phyloP scores from a whole-genome alignment of 2,797 vertebrate species.

The Glyptemys insculpta region DNA sequence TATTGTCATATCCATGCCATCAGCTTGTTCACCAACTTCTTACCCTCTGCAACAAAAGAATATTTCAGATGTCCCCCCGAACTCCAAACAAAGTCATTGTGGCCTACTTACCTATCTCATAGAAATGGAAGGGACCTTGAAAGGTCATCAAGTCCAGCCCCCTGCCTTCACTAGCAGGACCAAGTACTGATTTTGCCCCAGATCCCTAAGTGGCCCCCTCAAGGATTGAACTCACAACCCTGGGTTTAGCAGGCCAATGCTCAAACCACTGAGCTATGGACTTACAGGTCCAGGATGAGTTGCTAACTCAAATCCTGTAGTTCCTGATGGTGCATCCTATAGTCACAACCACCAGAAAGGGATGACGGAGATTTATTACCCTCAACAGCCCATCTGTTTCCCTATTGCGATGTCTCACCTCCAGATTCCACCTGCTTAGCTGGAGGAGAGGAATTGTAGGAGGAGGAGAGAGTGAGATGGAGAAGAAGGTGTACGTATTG shows the following conservation, averaged over 20 bases:
- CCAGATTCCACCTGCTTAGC: fast-evolving
- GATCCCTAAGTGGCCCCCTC: no score
- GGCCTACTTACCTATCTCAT: no score
- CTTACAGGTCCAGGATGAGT: neutral
- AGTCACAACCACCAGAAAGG: neutral
- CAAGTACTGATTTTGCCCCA: no score
- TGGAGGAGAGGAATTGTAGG: neutral
- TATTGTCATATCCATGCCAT: fast-evolving
- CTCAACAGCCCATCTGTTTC: fast-evolving
- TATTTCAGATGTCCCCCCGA: fast-evolving
- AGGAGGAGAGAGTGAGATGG: neutral
- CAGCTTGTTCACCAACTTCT: fast-evolving
- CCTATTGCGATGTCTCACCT: fast-evolving
- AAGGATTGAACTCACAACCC: no score
- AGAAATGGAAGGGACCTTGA: no score
- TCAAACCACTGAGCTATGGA: no score
- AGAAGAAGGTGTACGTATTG: no score
- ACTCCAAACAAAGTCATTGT: fast-evolving
- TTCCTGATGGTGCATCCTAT: neutral
- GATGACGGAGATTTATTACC: fast-evolving
- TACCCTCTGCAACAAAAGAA: fast-evolving
- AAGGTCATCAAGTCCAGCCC: no score
- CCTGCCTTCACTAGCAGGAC: no score
- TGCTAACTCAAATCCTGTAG: neutral
- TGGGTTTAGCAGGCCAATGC: no score